Base-by-base conservation (phyloP, 2,888 invertebrate genomes). In the Polietes domitor region DNA sequence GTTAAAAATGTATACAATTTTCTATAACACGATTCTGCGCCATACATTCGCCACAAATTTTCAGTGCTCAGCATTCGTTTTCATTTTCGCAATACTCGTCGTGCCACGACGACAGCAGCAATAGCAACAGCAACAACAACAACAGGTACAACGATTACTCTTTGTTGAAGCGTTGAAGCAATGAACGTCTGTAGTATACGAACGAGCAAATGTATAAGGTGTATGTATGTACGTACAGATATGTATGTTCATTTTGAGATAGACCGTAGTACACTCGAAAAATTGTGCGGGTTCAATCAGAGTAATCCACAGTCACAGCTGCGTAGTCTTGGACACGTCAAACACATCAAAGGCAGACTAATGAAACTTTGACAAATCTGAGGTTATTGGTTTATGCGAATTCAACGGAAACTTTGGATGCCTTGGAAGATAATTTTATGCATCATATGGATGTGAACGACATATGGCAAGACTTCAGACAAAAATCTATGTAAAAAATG, bases 21-120 rank as follows among this genome's bases (percentile, higher is more conserved):
- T 79, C 72, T 76, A 76, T 65, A 78, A 78, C 81, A 81, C 78
- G 84, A 84, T 84, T 84, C 84, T 84, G 84, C 84, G 84, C 84
- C 50, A 78, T 84, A 24, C 76, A 63, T 76, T 58, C 26, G 7
- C 24, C 61, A 68, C 28, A 75, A 24, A 65, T 61, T 75, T 84
- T 83, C 68, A 61, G 55, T 32, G 63, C 43, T 55, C 55, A 72
- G 75, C 73, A 81, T 79, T 81, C 77, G 71, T 75, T 80, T 77
- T 75, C 26, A 15, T 41, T 73, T 61, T 58, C 19, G 43, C 24
- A 68, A 68, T 68, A 43, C 24, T 77, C 70, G 28, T 76, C 72
- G 72, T 72, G 28, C 55, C 15, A 58, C n/a, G 43, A 73, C 41
- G 43, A 68, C 68, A 6, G 43, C 43, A 2, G 37, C 41, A 37